A percentile compares a stretch with the other conserved stretches of the same genome.
Evolutionary conservation across 2,888 invertebrate genomes (phyloP).

Genomic region (Achlya flavicornis): DNA sequence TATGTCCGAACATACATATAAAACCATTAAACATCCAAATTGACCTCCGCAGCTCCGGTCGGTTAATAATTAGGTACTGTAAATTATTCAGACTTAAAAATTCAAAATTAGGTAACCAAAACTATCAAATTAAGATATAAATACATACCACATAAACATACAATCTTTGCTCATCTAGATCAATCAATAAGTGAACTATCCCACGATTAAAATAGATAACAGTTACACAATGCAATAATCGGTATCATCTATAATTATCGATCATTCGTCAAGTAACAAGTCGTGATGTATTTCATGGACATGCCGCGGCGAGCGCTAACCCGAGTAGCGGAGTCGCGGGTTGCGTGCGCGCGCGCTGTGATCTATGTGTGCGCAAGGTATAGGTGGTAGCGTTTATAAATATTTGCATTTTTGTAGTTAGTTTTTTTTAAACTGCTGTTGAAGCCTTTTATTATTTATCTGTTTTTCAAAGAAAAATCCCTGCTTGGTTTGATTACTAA

Average conservation of each 20-base stretch:
- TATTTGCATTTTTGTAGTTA: too few species aligned
- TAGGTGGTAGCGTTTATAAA: neutral
- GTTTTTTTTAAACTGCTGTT: too few species aligned
- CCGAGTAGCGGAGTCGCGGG: slow-evolving; percentile 18
- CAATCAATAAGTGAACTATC: slow-evolving; percentile 5
- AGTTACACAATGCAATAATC: neutral
- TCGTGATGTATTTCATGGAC: slow-evolving; percentile 12
- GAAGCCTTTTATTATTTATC: too few species aligned
- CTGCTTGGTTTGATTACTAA: too few species aligned
- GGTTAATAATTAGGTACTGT: too few species aligned
- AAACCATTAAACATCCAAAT: too few species aligned
- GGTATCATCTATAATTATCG: neutral
- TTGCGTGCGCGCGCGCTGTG: slow-evolving; percentile 29
- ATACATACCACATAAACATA: neutral
- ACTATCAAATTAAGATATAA: neutral
- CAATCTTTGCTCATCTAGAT: neutral
- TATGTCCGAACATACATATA: too few species aligned
- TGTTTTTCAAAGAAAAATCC: too few species aligned
- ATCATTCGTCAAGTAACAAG: neutral
- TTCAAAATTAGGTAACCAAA: neutral
- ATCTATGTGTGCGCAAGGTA: slow-evolving; percentile 12
- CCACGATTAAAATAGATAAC: slow-evolving; percentile 1
- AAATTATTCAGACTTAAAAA: too few species aligned
- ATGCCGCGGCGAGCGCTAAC: slow-evolving; percentile 34
- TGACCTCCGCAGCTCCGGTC: too few species aligned